Evolutionary conservation across 2,888 invertebrate genomes (phyloP).

Genomic region (Rhorus exstirpatorius): DNA sequence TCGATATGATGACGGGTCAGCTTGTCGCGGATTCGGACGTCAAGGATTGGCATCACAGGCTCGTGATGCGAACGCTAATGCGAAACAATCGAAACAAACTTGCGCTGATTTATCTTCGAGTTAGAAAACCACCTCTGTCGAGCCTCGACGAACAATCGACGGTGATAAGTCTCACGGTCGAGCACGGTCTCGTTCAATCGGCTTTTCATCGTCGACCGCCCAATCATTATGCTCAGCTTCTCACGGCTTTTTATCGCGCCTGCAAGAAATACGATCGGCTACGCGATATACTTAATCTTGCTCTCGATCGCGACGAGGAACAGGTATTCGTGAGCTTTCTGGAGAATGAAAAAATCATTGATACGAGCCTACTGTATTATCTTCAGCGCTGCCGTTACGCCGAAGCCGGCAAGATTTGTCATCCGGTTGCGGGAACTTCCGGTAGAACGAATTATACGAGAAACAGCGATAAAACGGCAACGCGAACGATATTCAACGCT

Average conservation of each 20-base stretch:
- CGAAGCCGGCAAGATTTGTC: conserved; percentile 76
- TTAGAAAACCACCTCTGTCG: conserved; percentile 87
- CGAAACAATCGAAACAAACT: conserved; percentile 90
- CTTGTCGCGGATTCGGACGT: conserved; percentile 86
- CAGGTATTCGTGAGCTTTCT: conserved; percentile 90
- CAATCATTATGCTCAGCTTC: conserved; percentile 80
- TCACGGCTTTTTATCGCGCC: conserved; percentile 81
- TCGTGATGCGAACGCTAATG: conserved; percentile 89
- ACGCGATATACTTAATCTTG: conserved; percentile 88
- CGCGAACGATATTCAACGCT: conserved; percentile 78
- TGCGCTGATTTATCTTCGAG: conserved; percentile 90
- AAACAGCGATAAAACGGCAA: conserved; percentile 68
- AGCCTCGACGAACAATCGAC: conserved; percentile 87
- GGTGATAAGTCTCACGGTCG: conserved; percentile 80
- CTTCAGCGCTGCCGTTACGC: conserved; percentile 88
- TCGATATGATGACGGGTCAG: conserved; percentile 82
- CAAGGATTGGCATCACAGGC: conserved; percentile 91
- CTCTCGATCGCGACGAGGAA: conserved; percentile 89
- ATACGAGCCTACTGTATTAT: conserved; percentile 91
- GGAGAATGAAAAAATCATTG: conserved; percentile 88
- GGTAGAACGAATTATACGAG: conserved; percentile 36
- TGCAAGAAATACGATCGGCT: conserved; percentile 81
- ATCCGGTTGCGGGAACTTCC: neutral
- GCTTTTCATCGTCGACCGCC: conserved; percentile 83
- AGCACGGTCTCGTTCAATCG: conserved; percentile 82